A percentile compares a stretch with the other conserved stretches of the same genome.
These are phyloP conservation scores for Agraylea sexmaculata DNA, from an alignment of 1,140 invertebrate genomes.

Conservation along the genomic window DNA sequence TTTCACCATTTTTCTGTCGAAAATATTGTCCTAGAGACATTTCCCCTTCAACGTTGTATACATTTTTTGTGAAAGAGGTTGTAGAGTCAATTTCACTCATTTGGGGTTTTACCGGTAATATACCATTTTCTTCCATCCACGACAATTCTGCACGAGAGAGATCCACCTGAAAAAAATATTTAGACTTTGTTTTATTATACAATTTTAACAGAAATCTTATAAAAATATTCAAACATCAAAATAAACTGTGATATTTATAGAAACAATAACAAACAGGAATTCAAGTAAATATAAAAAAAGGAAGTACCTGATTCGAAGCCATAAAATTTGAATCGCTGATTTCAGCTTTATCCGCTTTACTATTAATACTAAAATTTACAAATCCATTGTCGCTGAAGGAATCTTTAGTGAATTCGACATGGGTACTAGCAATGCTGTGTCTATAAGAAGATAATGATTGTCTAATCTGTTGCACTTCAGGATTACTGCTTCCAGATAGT, in stretches of 20 bases:
- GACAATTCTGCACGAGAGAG: slow-evolving; percentile 15
- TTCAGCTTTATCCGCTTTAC: slow-evolving; percentile 3
- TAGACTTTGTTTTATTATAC: too few relatives aligned
- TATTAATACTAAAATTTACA: not conserved
- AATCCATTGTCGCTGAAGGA: slow-evolving; percentile 14
- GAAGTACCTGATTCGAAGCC: slow-evolving; percentile 12
- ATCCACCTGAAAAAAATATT: slow-evolving; percentile 13
- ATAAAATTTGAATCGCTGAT: slow-evolving; percentile 18
- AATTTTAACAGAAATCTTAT: too few relatives aligned
- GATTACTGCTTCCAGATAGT: slow-evolving; percentile 11
- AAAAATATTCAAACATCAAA: not conserved
- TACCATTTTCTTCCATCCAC: slow-evolving; percentile 19
- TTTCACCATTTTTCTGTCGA: slow-evolving; percentile 9
- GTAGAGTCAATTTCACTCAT: slow-evolving; percentile 4
- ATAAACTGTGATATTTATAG: not conserved
- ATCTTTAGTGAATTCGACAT: slow-evolving; percentile 6
- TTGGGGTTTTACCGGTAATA: slow-evolving; percentile 12
- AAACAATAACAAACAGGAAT: not conserved
- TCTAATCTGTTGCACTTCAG: slow-evolving; percentile 9
- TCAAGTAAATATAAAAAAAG: slow-evolving; percentile 2
- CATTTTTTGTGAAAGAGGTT: slow-evolving; percentile 6
- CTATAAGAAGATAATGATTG: slow-evolving; percentile 13
- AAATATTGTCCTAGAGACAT: slow-evolving; percentile 20
- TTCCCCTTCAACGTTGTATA: slow-evolving; percentile 7
- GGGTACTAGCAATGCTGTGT: slow-evolving; percentile 5